Evolutionary conservation across 1,140 invertebrate genomes (phyloP).

Genomic region (Agrypnia vestita): DNA sequence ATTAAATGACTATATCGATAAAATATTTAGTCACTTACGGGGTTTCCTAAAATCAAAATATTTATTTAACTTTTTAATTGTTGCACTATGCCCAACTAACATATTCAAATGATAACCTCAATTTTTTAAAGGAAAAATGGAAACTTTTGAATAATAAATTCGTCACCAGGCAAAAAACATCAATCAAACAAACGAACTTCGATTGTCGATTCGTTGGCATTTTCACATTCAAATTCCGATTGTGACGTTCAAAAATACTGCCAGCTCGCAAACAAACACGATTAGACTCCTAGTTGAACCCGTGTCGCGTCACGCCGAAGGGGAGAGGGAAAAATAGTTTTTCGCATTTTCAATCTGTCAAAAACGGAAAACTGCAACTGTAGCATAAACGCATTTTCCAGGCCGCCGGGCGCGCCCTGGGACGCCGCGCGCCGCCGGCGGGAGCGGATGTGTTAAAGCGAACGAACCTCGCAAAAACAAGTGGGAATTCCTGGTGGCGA

Average conservation of each 20-base stretch:
- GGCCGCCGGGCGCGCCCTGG: not conserved
- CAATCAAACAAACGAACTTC: too few relatives aligned
- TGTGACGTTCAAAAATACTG: not conserved
- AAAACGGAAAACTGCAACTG: slow-evolving; percentile 18
- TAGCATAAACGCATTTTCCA: slow-evolving; percentile 12
- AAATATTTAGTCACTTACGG: too few relatives aligned
- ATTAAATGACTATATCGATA: too few relatives aligned
- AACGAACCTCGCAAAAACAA: slow-evolving; percentile 7
- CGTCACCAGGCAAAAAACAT: too few relatives aligned
- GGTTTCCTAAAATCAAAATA: too few relatives aligned
- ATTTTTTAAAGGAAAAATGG: too few relatives aligned
- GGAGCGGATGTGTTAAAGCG: slow-evolving; percentile 19
- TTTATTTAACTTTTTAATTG: too few relatives aligned
- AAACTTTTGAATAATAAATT: too few relatives aligned
- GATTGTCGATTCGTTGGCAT: too few relatives aligned
- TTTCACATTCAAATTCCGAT: too few relatives aligned
- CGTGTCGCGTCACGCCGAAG: not conserved
- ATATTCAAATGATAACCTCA: too few relatives aligned
- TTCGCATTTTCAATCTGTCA: slow-evolving; percentile 19
- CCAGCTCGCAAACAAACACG: not conserved
- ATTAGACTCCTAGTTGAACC: not conserved
- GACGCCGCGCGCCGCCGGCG: not conserved
- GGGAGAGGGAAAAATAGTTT: not conserved
- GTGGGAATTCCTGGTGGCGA: not conserved
- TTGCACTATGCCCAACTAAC: too few relatives aligned